Evolutionary conservation across 2,113 vertebrate species (phyloP).

Genomic region (Numenius arquata): DNA sequence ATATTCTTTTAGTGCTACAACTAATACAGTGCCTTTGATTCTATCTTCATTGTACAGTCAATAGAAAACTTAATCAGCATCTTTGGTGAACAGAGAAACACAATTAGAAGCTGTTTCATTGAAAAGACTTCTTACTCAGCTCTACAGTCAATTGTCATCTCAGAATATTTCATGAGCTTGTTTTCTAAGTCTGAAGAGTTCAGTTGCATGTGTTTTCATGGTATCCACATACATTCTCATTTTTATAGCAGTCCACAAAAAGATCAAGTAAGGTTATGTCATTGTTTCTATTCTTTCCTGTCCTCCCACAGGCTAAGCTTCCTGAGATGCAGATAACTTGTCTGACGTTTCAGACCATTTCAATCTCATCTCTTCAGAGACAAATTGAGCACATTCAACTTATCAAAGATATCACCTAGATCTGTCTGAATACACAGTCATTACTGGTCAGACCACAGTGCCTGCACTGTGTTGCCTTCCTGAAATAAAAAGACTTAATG

Average conservation of each 20-base stretch:
- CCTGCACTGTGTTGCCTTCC: background rate
- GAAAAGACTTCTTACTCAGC: background rate
- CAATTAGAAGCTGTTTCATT: background rate
- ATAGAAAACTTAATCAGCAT: background rate
- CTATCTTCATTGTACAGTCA: background rate
- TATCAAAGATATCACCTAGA: background rate
- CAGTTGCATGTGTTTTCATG: background rate
- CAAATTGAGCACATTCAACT: background rate
- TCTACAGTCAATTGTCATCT: background rate
- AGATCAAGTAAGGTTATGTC: background rate
- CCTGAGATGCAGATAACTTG: background rate
- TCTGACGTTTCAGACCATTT: background rate
- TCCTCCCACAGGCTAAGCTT: background rate
- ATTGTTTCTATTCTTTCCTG: background rate
- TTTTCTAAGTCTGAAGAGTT: background rate
- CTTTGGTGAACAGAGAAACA: background rate
- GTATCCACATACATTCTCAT: background rate
- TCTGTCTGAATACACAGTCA: background rate
- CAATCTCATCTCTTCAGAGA: background rate
- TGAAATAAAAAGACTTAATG: background rate
- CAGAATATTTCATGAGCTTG: background rate
- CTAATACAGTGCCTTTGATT: background rate
- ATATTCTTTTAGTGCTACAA: background rate
- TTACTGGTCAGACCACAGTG: background rate
- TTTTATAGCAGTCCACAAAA: background rate